phyloP scores from a whole-genome alignment of 2,888 invertebrate genomes.

The Xestobium rufovillosum region DNA sequence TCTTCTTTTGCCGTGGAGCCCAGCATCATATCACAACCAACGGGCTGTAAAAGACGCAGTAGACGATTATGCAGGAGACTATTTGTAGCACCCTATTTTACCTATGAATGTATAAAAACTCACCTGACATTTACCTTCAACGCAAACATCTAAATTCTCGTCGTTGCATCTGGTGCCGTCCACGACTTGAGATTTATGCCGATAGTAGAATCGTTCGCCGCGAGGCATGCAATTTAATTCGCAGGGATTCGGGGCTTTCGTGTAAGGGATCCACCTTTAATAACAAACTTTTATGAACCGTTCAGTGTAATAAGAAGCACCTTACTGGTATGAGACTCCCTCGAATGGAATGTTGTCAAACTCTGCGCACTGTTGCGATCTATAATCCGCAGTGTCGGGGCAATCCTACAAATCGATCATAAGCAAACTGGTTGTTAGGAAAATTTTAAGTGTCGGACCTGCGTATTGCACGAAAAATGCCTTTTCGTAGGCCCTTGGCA shows the following conservation, averaged over 20 bases:
- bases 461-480: conserved; percentile 87
- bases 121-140: conserved; percentile 88
- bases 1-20: conserved; percentile 83
- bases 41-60: conserved; percentile 53
- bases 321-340: conserved; percentile 73
- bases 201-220: conserved; percentile 85
- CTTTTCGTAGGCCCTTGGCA: conserved; percentile 76
- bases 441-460: conserved; percentile 53
- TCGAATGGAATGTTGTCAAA: conserved; percentile 77
- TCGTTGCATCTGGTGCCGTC: conserved; percentile 81
- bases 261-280: conserved; percentile 81
- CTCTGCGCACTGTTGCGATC: conserved; percentile 82
- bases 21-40: conserved; percentile 92
- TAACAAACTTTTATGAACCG: conserved; percentile 1
- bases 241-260: conserved; percentile 81
- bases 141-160: conserved; percentile 84
- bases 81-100: too few relatives aligned
- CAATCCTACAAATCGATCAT: conserved; percentile 66
- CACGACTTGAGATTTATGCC: conserved; percentile 70
- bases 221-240: conserved; percentile 93
- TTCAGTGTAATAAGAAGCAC: neutral
- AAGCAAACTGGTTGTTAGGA: conserved; percentile 11
- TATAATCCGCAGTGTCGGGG: conserved; percentile 71
- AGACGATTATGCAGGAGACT: too few relatives aligned
- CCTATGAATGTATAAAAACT: conserved; percentile 28